Evolutionary conservation across 2,113 vertebrate genomes (phyloP).

Genomic region (Urocolius indicus): DNA sequence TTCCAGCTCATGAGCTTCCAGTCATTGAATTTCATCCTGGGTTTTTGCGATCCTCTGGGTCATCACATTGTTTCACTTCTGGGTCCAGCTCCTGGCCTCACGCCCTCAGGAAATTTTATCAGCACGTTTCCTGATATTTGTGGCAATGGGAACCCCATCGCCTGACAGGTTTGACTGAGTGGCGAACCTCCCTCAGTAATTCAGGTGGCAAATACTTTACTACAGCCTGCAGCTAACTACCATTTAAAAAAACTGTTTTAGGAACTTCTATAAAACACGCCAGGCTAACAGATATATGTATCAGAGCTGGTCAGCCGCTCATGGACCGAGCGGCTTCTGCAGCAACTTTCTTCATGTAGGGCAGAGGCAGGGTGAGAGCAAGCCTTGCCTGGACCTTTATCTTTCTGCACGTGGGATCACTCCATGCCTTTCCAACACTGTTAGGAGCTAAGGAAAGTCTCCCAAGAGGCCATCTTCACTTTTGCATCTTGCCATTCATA

Average conservation of each 20-base stretch:
- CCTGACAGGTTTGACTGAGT: not conserved
- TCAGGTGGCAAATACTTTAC: not conserved
- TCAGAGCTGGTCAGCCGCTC: not conserved
- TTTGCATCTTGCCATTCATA: not conserved
- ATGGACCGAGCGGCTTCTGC: not conserved
- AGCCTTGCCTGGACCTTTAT: not conserved
- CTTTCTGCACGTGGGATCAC: not conserved
- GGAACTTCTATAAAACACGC: not conserved
- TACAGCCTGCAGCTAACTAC: not conserved
- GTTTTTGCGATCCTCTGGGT: not conserved
- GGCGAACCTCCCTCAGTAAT: not conserved
- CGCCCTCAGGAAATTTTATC: not conserved
- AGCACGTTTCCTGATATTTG: not conserved
- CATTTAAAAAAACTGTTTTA: not conserved
- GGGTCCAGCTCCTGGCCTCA: not conserved
- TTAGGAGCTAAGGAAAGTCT: not conserved
- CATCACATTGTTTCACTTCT: not conserved
- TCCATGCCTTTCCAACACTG: not conserved
- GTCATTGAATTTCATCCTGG: not conserved
- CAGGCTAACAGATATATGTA: accelerated
- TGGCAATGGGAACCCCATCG: not conserved
- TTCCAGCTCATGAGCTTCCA: not conserved
- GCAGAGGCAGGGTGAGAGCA: not conserved
- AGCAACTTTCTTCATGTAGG: not conserved
- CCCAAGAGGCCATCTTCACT: not conserved